These are phyloP conservation scores for Papilio polytes DNA, from an alignment of 1,140 invertebrate species.

Conservation along the genomic window DNA sequence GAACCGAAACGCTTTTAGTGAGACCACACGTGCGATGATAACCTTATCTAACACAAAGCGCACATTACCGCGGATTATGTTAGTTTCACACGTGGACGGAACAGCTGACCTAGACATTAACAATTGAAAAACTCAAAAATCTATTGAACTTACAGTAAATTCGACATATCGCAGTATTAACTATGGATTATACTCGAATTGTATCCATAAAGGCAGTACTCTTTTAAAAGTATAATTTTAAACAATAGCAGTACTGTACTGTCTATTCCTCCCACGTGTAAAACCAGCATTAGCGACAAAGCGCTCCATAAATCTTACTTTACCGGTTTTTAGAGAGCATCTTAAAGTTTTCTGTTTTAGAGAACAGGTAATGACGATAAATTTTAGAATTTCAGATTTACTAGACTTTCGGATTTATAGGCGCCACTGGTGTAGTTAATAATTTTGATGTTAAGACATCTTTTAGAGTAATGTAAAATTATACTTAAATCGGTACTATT, in stretches of 20 bases:
- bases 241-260: not conserved
- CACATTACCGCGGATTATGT: constrained; percentile 15
- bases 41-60: constrained; percentile 28
- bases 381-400: not conserved
- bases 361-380: not conserved
- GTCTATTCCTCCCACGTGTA: not conserved
- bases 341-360: constrained; percentile 28
- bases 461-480: no score
- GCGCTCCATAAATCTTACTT: constrained; percentile 35
- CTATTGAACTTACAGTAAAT: no score
- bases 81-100: not conserved
- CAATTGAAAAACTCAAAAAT: no score
- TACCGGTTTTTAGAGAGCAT: constrained; percentile 35
- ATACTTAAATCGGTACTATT: no score
- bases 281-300: constrained; percentile 18
- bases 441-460: no score
- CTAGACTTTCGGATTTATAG: not conserved
- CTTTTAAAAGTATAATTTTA: no score
- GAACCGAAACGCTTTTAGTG: constrained; percentile 37
- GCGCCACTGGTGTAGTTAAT: not conserved
- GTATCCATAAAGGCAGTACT: no score
- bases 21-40: constrained; percentile 38
- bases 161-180: no score
- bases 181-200: no score
- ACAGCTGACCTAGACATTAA: not conserved